Percentiles rank a stretch among this genome's conserved stretches.
Conservation (phyloP, 1,140 invertebrate genomes). For the Cotesia chilonis region DNA sequence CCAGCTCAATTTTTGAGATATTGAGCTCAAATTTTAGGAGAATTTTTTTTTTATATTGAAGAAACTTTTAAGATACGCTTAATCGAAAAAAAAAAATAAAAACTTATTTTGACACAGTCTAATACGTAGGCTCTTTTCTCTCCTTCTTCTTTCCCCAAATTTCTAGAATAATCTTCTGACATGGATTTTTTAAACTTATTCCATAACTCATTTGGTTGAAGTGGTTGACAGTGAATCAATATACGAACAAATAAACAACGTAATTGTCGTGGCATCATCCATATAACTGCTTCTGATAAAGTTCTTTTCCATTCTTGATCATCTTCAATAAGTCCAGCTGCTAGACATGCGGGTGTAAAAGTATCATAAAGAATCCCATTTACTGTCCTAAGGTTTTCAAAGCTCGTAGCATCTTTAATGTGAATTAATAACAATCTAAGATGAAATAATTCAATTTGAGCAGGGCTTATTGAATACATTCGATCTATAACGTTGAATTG, state of each 20-base stretch:
- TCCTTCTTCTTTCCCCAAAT: not conserved
- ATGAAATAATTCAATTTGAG: conserved; percentile 38
- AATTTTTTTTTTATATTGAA: no score
- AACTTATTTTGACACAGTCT: no score
- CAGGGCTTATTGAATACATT: conserved; percentile 31
- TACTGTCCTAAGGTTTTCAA: conserved; percentile 31
- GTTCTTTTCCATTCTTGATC: conserved; percentile 34
- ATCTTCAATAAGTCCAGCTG: conserved; percentile 38
- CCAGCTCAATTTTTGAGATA: no score
- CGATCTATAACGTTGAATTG: conserved; percentile 34
- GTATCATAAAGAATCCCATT: conserved; percentile 24
- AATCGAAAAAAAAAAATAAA: no score
- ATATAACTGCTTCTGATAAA: conserved; percentile 17
- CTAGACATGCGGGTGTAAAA: conserved; percentile 24
- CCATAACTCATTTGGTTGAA: conserved; percentile 2
- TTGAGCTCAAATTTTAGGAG: no score
- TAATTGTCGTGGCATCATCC: conserved; percentile 20
- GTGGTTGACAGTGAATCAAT: conserved; percentile 2
- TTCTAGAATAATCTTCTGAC: not conserved
- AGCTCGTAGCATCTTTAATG: conserved; percentile 30
- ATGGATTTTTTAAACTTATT: not conserved
- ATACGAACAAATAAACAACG: conserved; percentile 18
- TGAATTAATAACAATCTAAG: conserved; percentile 26
- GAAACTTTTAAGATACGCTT: no score
- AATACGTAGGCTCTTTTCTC: no score